Evolutionary conservation across 1,140 invertebrate species (phyloP), one percentile per base, ranked within the genome.

Genomic region (Platyscapa corneri): DNA sequence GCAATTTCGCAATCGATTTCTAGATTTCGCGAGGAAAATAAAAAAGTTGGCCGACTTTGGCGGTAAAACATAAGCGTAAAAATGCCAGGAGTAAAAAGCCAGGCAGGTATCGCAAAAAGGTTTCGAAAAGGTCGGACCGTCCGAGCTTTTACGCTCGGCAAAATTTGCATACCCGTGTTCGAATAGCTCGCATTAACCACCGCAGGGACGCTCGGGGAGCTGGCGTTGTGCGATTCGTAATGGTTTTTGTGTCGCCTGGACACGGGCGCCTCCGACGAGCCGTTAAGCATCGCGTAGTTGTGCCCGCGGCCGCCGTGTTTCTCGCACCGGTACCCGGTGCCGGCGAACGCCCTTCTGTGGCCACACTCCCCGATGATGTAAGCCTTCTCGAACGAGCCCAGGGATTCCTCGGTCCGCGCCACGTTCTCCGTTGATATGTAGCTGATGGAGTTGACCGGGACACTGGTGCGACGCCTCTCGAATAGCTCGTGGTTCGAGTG

Each of bases 401-500:
- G 64, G 20, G 87, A 88, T 16, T 91, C 89, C 32, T 92, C 91
- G 32, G 85, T 80, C 6, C 86, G 84, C 82, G 81, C 87, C 30
- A 93, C 89, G 83, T 92, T 92, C 72, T 93, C 92, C 65, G 91
- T 91, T 60, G 92, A 92, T 67, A 92, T 92, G 86, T 92, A 92
- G 34, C 85, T 86, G 74, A 92, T 92, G 0, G 91, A 90, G 74
- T 93, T 90, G 10, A 88, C 89, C n/a, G 93, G 93, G 12, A 93
- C 92, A 67, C 92, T 93, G 23, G 92, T 90, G 12, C 92, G 88
- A 10, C 91, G 88, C 81, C 89, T 89, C 77, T 92, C 91, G 53
- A 92, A 92, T n/a, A 93, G 85, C 72, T 93, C 91, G 86, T 93
- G 91, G 67, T 93, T 90, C 20, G 92, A 91, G 53, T 91, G 91